Evolutionary conservation across 1,140 invertebrate genomes (phyloP).

Genomic region (Phymorhynchus buccinoides): DNA sequence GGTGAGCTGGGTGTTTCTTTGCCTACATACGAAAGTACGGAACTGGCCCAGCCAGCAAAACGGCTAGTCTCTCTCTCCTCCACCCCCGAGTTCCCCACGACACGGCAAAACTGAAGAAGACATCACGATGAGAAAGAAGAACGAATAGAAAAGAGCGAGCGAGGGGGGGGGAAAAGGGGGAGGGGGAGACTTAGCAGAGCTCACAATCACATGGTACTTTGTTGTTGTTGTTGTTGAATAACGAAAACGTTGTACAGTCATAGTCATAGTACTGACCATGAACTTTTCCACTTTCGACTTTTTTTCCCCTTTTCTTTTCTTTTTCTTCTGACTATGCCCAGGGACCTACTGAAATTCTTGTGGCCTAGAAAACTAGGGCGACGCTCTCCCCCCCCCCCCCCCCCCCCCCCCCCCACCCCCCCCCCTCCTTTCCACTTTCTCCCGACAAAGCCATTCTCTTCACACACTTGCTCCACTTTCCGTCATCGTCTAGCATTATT

Average conservation of each 20-base stretch:
- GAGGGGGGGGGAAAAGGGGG: too few relatives aligned
- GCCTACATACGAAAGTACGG: too few relatives aligned
- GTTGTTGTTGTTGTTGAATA: not conserved
- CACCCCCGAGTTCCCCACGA: too few relatives aligned
- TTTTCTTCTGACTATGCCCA: too few relatives aligned
- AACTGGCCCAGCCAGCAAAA: not conserved
- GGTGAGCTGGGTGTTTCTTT: too few relatives aligned
- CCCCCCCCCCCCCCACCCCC: not conserved
- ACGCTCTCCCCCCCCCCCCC: conserved; percentile 6
- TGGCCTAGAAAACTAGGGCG: not conserved
- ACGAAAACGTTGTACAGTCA: not conserved
- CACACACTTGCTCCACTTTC: not conserved
- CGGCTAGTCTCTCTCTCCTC: not conserved
- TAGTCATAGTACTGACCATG: not conserved
- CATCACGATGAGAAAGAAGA: too few relatives aligned
- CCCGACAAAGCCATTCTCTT: not conserved
- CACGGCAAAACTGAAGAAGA: too few relatives aligned
- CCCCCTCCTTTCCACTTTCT: not conserved
- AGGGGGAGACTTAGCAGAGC: too few relatives aligned
- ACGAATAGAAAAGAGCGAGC: too few relatives aligned
- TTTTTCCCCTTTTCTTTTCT: too few relatives aligned
- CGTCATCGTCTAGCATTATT: too few relatives aligned
- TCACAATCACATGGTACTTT: too few relatives aligned
- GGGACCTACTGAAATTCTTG: not conserved
- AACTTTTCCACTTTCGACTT: not conserved